Conservation (phyloP, 2,797 vertebrate species). For the Notoglanidium macrostoma region DNA sequence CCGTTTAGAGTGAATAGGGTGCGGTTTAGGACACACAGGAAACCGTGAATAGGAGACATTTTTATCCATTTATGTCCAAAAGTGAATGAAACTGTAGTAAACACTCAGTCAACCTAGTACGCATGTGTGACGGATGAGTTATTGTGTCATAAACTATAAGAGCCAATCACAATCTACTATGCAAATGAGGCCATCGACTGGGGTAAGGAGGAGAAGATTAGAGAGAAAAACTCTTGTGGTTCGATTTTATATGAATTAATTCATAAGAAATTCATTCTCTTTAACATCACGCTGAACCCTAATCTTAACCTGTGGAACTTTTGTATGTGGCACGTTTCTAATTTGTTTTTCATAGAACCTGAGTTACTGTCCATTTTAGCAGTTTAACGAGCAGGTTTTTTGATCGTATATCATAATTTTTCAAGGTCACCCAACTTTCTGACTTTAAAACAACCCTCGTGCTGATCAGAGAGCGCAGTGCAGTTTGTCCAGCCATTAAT, state of each 20-base stretch:
- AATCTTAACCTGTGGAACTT: not conserved
- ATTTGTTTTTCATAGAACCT: not conserved
- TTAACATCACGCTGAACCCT: not conserved
- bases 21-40: not conserved
- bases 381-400: not conserved
- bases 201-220: not conserved
- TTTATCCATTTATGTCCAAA: not conserved
- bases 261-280: not conserved
- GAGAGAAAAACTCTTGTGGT: not conserved
- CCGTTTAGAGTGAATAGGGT: not conserved
- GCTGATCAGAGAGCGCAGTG: not conserved
- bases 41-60: not conserved
- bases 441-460: not conserved
- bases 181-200: not conserved
- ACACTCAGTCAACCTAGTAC: not conserved
- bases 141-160: constrained; percentile 5
- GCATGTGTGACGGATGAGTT: not conserved
- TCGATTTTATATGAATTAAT: not conserved
- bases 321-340: not conserved
- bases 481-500: constrained; percentile 6
- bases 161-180: not conserved
- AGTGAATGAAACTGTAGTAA: not conserved
- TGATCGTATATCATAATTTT: not conserved
- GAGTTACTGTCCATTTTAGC: not conserved
- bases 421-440: not conserved